Evolutionary conservation across 1,140 invertebrate genomes (phyloP), one percentile per base, ranked within the genome.

Genomic region (Zaprionus kolodkinae): DNA sequence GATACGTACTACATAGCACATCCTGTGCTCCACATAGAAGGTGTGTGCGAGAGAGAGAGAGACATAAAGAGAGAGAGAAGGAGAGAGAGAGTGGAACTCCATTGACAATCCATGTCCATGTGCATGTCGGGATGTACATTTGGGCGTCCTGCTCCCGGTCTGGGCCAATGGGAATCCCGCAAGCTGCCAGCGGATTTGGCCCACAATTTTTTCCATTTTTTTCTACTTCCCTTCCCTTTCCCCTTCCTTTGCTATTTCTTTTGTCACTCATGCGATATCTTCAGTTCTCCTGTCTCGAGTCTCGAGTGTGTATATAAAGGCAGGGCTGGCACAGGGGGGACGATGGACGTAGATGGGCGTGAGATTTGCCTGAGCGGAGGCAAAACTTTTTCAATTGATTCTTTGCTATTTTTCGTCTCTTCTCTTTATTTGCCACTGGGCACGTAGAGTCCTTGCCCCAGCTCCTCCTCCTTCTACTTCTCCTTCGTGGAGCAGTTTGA

Each of bases 321-420:
- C n/a, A n/a, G n/a, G n/a, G n/a, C n/a, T n/a, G n/a, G n/a, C n/a
- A n/a, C n/a, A 21, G 2, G 15, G 25, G 43, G 15, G n/a, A 45
- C 6, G 40, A 2, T 35, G 50, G 15, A 45, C 27, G n/a, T n/a
- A 30, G 30, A 21, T 75, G 82, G 83, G 83, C 83, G 83, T 83
- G 83, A 79, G 76, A 82, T 69, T 75, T 50, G 17, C 45, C 45
- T 45, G 40, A 15, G 40, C n/a, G 33, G 63, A 35, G n/a, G 21
- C 36, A 85, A 84, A 85, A 70, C 68, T 87, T 88, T 88, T 88
- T 89, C 85, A 88, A 89, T 88, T 88, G 84, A 88, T 87, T 80
- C 79, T 86, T 77, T 78, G 60, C 83, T 87, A 83, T 80, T 83
- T 76, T 80, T 76, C 55, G 68, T 89, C 57, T 75, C 62, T 75